phyloP scores from a whole-genome alignment of 1,140 invertebrate genomes.

The Drosophila gunungcola region DNA sequence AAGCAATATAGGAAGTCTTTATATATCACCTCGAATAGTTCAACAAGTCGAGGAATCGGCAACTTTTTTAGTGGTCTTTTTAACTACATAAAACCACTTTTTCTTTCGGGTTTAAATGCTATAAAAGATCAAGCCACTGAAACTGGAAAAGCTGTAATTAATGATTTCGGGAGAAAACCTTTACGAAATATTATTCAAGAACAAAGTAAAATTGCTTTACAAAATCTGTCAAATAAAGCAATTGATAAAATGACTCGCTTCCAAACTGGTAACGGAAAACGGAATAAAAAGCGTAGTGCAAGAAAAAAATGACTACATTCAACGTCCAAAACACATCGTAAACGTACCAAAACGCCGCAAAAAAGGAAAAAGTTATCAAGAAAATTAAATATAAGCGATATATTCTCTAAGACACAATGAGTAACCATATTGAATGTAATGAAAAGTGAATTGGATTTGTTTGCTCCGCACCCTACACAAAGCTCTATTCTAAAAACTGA shows the following conservation, averaged over 20 bases:
- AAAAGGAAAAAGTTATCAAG: background rate
- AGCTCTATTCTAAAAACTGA: background rate
- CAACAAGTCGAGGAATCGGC: background rate
- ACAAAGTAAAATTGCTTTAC: background rate
- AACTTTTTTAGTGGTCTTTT: too few species aligned
- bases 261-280: background rate
- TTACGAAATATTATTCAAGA: background rate
- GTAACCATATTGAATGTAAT: background rate
- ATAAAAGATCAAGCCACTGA: too few species aligned
- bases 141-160: background rate
- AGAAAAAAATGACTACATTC: background rate
- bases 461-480: background rate
- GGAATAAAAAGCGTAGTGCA: background rate
- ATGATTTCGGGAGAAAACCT: background rate
- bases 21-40: background rate
- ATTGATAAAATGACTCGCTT: background rate
- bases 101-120: too few species aligned
- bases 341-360: too few species aligned
- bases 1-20: slow-evolving; percentile 1
- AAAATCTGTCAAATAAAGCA: background rate
- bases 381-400: background rate
- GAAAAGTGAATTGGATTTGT: slow-evolving; percentile 4
- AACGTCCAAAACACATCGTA: too few species aligned
- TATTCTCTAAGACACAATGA: slow-evolving; percentile 6
- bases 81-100: too few species aligned